These are phyloP conservation scores for Antheraea assamensis DNA, from an alignment of 2,888 invertebrate genomes.

Conservation along the genomic window DNA sequence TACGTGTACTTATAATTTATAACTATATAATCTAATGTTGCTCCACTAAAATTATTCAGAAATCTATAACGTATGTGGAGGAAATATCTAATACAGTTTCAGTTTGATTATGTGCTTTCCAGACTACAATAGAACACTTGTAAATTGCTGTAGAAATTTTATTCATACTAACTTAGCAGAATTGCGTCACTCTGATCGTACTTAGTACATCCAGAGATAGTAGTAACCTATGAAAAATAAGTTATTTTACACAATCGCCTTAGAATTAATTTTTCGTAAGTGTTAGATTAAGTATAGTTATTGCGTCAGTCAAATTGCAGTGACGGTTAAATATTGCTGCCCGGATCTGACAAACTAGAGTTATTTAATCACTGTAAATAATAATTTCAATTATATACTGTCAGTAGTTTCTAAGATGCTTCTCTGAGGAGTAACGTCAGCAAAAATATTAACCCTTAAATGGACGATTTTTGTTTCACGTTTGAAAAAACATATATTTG, in stretches of 20 bases:
- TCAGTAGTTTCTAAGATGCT: constrained; percentile 57
- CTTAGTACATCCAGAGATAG: background rate
- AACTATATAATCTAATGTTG: too few relatives aligned
- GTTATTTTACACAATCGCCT: background rate
- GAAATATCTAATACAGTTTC: too few relatives aligned
- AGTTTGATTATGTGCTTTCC: too few relatives aligned
- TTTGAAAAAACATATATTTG: too few relatives aligned
- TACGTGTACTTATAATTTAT: too few relatives aligned
- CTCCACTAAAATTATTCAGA: too few relatives aligned
- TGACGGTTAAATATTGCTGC: background rate
- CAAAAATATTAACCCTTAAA: constrained; percentile 38
- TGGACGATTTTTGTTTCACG: too few relatives aligned
- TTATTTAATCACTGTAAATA: constrained; percentile 70
- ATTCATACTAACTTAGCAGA: too few relatives aligned
- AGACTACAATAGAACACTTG: too few relatives aligned
- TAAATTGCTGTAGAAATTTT: too few relatives aligned
- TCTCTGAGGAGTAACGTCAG: constrained; percentile 36
- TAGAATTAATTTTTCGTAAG: background rate
- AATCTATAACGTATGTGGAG: too few relatives aligned
- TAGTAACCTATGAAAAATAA: background rate
- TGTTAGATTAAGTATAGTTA: background rate
- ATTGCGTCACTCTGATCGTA: too few relatives aligned
- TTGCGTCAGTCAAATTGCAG: background rate
- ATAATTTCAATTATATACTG: constrained; percentile 74
- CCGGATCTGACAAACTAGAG: constrained; percentile 18